A percentile compares a stretch with the other conserved stretches of the same genome.
phyloP scores from a whole-genome alignment of 2,113 vertebrate genomes.

The Danio rerio region GRCz12tu NC_133198.1:37162001-37162500 shows the following conservation, averaged over 20 bases:
- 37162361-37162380: too few species aligned
- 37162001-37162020: constrained; percentile 57
- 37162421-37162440: too few species aligned
- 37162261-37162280: not conserved
- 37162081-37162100: constrained; percentile 11
- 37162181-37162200: constrained; percentile 43
- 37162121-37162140: constrained; percentile 52
- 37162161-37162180: constrained; percentile 42
- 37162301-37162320: too few species aligned
- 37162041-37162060: constrained; percentile 49
- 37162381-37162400: too few species aligned
- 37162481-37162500: too few species aligned
- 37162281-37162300: not conserved
- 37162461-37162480: too few species aligned
- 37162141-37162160: constrained; percentile 41
- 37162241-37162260: constrained; percentile 6
- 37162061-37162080: constrained; percentile 17
- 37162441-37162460: too few species aligned
- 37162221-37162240: not conserved
- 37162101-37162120: constrained; percentile 34
- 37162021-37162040: constrained; percentile 35
- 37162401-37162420: too few species aligned
- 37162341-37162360: too few species aligned
- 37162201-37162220: constrained; percentile 1
- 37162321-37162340: too few species aligned